Evolutionary conservation across 2,888 invertebrate genomes (phyloP), one percentile per base, ranked within the genome.

Genomic region (Ornithoptera priamus): DNA sequence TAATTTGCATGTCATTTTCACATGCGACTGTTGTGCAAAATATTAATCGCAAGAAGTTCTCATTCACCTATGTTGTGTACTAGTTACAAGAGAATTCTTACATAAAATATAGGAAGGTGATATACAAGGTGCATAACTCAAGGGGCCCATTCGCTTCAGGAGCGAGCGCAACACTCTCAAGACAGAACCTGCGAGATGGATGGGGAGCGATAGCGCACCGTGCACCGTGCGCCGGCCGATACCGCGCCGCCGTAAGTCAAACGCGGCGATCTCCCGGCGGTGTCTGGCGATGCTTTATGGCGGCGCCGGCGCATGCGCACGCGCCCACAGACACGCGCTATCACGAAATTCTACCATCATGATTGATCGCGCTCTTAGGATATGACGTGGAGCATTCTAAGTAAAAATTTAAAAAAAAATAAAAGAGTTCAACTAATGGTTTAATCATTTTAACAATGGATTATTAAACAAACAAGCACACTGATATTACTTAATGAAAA

Each of bases 211-310:
- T 65, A 65, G 65, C 20, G 61, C 61, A 39, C 10, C 20, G 65
- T 24, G 36, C 20, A 42, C 59, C 20, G 61, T 12, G 61, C 61
- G n/a, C 10, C 20, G 61, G 24, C n/a, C 50, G 65, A 68, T 65
- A 65, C 42, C 20, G 30, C 56, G 24, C 39, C 53, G 65, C 46
- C 61, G 61, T 65, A 56, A 61, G 42, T 65, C 65, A 46, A 65
- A 65, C 59, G 67, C 62, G 24, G 57, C 65, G 65, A 65, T 62
- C 65, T 39, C 15, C 65, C 36, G 59, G 57, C 46, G 36, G 57
- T 69, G 36, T 69, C 65, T 57, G 65, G 62, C 58, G 66, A 66
- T 69, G 66, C 58, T 69, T 69, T 69, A 69, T 69, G 58, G 17
- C 61, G 65, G 62, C 62, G 69, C 62, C 65, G 62, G 58, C 36